A percentile compares a stretch with the other conserved stretches of the same genome.
phyloP scores from a whole-genome alignment of 2,888 invertebrate genomes.

The Agrenia bidenticulata region DNA sequence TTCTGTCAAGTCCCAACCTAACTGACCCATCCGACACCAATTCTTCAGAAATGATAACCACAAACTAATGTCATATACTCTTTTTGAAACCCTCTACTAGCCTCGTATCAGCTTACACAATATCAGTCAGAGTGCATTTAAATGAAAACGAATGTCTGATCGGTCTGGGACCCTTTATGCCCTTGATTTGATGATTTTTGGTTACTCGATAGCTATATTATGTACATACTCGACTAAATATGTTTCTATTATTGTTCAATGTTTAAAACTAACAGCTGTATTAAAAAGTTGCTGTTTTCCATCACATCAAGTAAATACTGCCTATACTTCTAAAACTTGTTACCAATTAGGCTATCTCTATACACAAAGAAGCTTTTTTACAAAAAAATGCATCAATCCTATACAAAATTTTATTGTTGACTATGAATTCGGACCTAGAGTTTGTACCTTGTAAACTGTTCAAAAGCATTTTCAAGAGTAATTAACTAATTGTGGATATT shows the following conservation, averaged over 20 bases:
- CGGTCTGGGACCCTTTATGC: conserved; percentile 6
- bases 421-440: too few relatives aligned
- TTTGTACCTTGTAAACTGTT: conserved; percentile 16
- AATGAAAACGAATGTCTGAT: conserved; percentile 1
- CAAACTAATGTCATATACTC: background rate
- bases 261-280: background rate
- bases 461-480: background rate
- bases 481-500: background rate
- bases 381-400: background rate
- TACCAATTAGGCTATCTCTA: too few relatives aligned
- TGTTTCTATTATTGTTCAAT: too few relatives aligned
- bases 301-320: background rate
- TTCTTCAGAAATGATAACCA: background rate
- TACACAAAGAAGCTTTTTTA: background rate
- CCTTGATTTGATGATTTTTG: background rate
- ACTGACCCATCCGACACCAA: too few relatives aligned
- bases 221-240: background rate
- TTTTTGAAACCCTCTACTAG: too few relatives aligned
- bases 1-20: too few relatives aligned
- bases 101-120: background rate
- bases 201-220: background rate
- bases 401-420: too few relatives aligned
- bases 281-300: background rate
- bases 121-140: conserved; percentile 10
- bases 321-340: background rate